These are phyloP conservation scores for Drosophila arizonae DNA, from an alignment of 1,140 invertebrate genomes.

Conservation along the genomic window DNA sequence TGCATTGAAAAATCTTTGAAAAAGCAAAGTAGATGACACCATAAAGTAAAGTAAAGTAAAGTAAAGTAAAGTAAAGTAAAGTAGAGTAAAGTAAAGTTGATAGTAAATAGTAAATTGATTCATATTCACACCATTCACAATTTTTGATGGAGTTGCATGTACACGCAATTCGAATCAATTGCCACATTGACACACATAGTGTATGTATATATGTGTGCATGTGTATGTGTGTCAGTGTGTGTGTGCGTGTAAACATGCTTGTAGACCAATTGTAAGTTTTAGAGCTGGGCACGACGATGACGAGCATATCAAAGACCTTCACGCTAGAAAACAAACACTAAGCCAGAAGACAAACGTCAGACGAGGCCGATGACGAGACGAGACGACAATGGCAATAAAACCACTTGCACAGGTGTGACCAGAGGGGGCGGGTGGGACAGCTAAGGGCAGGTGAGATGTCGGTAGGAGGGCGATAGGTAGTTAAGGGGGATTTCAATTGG, in stretches of 20 bases:
- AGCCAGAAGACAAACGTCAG: slow-evolving; percentile 42
- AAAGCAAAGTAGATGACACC: no score
- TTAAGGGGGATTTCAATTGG: slow-evolving; percentile 37
- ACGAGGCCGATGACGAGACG: slow-evolving; percentile 36
- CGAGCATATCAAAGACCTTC: slow-evolving; percentile 65
- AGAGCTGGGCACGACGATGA: slow-evolving; percentile 47
- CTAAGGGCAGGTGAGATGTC: not conserved
- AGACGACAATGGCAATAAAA: slow-evolving; percentile 50
- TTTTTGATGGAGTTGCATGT: slow-evolving; percentile 63
- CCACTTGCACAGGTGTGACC: slow-evolving; percentile 13
- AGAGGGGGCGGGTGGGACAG: not conserved
- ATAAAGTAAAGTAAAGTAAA: not conserved
- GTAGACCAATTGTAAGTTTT: slow-evolving; percentile 33
- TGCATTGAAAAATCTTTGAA: not conserved
- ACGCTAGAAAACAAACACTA: slow-evolving; percentile 56
- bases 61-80: no score
- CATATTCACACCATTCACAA: slow-evolving; percentile 58
- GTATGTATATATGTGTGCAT: slow-evolving; percentile 12
- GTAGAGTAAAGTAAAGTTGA: not conserved
- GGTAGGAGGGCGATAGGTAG: not conserved
- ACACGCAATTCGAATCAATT: slow-evolving; percentile 74
- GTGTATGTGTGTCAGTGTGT: slow-evolving; percentile 4
- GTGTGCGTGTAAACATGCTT: slow-evolving; percentile 16
- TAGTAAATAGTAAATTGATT: slow-evolving; percentile 30
- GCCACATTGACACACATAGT: slow-evolving; percentile 74